Evolutionary conservation across 2,888 invertebrate species (phyloP).

Genomic region (Clitarchus hookeri): DNA sequence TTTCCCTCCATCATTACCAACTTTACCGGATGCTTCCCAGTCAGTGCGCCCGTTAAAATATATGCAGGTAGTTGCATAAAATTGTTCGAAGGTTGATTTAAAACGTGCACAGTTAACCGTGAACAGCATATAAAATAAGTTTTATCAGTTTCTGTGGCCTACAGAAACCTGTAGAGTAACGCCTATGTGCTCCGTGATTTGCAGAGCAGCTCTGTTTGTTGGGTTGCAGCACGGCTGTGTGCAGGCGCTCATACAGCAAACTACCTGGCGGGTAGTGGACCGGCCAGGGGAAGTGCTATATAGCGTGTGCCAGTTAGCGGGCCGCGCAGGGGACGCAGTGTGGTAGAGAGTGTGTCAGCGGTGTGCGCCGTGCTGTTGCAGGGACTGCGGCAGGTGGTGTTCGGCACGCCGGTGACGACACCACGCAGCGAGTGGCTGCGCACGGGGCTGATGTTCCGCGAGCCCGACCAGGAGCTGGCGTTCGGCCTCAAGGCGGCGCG

Average conservation of each 20-base stretch:
- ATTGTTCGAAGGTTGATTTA: no score
- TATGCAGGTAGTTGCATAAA: no score
- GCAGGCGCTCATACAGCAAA: neutral
- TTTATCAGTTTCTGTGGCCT: no score
- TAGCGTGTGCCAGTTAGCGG: neutral
- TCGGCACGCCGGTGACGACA: constrained; percentile 69
- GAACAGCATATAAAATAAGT: no score
- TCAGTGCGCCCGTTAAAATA: no score
- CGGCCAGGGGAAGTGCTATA: neutral
- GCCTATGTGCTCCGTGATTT: no score
- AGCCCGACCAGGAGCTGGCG: constrained; percentile 62
- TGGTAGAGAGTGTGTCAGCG: no score
- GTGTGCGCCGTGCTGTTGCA: constrained; percentile 47
- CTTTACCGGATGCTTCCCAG: no score
- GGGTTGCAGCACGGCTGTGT: neutral
- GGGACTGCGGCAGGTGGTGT: constrained; percentile 67
- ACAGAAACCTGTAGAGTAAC: no score
- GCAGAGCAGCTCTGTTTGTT: no score
- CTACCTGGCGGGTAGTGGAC: neutral
- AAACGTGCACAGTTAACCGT: no score
- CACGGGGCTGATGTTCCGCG: constrained; percentile 67
- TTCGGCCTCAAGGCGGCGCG: constrained; percentile 70
- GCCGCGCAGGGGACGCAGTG: neutral
- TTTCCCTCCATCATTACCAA: no score
- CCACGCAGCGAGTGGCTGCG: constrained; percentile 75